A percentile compares a stretch with the other conserved stretches of the same genome.
These are phyloP conservation scores for Trachelus stipa DNA, from an alignment of 2,888 invertebrate genomes.

Conservation along the genomic window DNA sequence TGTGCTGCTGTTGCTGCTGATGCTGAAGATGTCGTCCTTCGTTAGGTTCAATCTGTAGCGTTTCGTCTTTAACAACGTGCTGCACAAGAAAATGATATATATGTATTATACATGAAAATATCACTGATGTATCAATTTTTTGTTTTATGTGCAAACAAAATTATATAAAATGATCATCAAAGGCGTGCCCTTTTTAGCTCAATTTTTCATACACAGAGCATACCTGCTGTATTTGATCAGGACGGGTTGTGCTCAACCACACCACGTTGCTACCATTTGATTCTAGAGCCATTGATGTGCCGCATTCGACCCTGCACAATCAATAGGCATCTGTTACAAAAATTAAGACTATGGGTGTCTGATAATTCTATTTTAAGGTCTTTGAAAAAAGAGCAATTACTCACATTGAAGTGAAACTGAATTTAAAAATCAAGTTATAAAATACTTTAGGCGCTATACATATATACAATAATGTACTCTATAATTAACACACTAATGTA, in stretches of 20 bases:
- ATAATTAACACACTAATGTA: background rate
- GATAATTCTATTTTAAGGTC: background rate
- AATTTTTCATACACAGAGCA: slow-evolving; percentile 37
- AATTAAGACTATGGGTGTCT: slow-evolving; percentile 10
- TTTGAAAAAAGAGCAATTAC: background rate
- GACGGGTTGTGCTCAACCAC: slow-evolving; percentile 61
- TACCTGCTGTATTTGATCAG: slow-evolving; percentile 64
- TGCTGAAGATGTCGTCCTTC: slow-evolving; percentile 27
- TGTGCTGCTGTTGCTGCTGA: slow-evolving; percentile 33
- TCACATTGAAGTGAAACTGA: background rate
- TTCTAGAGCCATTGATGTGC: slow-evolving; percentile 63
- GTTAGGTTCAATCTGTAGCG: slow-evolving; percentile 27
- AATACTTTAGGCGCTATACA: background rate
- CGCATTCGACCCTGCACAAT: slow-evolving; percentile 58
- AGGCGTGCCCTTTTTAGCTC: slow-evolving; percentile 26
- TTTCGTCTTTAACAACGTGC: slow-evolving; percentile 36
- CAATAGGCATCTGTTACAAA: slow-evolving; percentile 44
- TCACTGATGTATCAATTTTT: background rate
- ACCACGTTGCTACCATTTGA: slow-evolving; percentile 63
- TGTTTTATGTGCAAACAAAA: background rate
- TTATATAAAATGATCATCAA: background rate
- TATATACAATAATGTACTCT: background rate
- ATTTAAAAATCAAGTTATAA: slow-evolving; percentile 3
- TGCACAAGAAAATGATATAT: slow-evolving; percentile 17
- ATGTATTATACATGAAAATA: background rate